Percentiles rank a stretch among this genome's conserved stretches.
Conservation (phyloP, 2,888 invertebrate species). For the Cylloceria caligata region DNA sequence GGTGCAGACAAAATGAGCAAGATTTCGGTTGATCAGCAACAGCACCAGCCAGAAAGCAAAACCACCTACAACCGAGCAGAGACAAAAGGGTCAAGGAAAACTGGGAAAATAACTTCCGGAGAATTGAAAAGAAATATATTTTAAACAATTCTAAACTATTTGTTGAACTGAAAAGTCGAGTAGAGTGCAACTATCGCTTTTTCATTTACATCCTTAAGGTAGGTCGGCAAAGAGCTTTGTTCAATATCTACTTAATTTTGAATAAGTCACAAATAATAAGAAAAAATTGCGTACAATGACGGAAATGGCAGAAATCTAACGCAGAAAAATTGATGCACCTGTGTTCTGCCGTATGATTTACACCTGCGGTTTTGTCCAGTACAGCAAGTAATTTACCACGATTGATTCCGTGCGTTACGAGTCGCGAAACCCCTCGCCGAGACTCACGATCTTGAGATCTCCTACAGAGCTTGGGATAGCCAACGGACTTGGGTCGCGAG, state of each 20-base stretch:
- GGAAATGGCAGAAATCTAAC: neutral
- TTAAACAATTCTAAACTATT: neutral
- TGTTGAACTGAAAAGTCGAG: neutral
- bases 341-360: slow-evolving; percentile 31
- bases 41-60: no score
- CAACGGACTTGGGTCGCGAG: slow-evolving; percentile 49
- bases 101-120: neutral
- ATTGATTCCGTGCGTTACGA: slow-evolving; percentile 61
- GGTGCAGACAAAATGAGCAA: slow-evolving; percentile 3
- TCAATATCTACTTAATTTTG: neutral
- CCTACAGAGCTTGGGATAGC: slow-evolving; percentile 46
- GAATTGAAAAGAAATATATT: no score
- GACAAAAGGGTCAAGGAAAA: neutral
- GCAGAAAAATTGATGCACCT: slow-evolving; percentile 13
- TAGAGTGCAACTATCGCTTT: neutral
- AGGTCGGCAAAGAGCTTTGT: neutral
- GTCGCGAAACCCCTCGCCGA: slow-evolving; percentile 58
- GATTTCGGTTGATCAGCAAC: no score
- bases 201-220: neutral
- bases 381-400: slow-evolving; percentile 54
- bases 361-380: slow-evolving; percentile 43
- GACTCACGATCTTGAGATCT: slow-evolving; percentile 63
- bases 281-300: slow-evolving; percentile 1
- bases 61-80: no score
- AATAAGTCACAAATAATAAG: neutral